These are phyloP conservation scores for Stenurella melanura DNA, from an alignment of 2,888 invertebrate genomes.

Conservation along the genomic window DNA sequence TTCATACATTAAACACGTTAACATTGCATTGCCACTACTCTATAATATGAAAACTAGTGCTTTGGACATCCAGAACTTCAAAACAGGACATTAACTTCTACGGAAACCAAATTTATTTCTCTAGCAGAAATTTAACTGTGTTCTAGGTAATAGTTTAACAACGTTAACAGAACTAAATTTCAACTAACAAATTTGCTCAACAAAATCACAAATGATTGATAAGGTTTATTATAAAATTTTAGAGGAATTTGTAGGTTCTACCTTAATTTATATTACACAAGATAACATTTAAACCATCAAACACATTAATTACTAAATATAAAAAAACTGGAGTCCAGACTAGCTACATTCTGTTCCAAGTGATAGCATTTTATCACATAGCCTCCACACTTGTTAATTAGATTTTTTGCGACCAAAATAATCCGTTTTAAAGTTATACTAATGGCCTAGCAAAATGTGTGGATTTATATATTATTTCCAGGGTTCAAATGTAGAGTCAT, in stretches of 20 bases:
- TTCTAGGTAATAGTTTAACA: not conserved
- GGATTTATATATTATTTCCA: conserved; percentile 18
- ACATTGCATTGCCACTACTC: conserved; percentile 70
- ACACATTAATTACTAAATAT: not conserved
- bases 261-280: conserved; percentile 27
- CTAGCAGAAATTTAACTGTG: not conserved
- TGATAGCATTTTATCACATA: not conserved
- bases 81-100: not conserved
- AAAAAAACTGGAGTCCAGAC: conserved; percentile 12
- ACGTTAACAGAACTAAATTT: not conserved
- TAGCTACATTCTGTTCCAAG: conserved; percentile 10
- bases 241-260: not conserved
- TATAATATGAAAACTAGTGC: conserved; percentile 30
- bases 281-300: conserved; percentile 43
- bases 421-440: not conserved
- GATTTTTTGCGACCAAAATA: not conserved
- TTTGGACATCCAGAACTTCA: conserved; percentile 27
- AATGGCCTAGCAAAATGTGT: not conserved
- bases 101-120: not conserved
- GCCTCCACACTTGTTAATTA: not conserved
- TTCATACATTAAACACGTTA: conserved; percentile 46
- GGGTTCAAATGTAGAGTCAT: no score
- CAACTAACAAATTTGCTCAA: not conserved
- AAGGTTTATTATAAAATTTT: not conserved
- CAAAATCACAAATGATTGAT: not conserved